These are phyloP conservation scores for Drosophila leonis DNA, from an alignment of 2,888 invertebrate genomes.

Conservation along the genomic window DNA sequence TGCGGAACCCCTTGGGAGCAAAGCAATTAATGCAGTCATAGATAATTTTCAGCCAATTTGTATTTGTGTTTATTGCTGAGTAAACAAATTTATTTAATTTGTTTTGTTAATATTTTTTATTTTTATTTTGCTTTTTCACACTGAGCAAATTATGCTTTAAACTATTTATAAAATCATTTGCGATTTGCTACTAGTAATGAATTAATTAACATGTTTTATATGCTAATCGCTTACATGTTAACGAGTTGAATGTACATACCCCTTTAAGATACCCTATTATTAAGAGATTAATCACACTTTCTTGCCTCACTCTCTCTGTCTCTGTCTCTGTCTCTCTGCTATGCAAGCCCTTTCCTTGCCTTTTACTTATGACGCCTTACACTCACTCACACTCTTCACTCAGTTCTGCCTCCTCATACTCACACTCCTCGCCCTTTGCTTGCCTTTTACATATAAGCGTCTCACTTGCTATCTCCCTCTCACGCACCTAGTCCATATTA, in stretches of 20 bases:
- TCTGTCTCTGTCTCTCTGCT: not conserved
- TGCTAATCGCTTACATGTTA: constrained; percentile 2
- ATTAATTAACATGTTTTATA: constrained; percentile 17
- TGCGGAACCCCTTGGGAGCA: not conserved
- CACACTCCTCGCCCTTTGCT: no score
- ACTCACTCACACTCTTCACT: no score
- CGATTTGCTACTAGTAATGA: constrained; percentile 11
- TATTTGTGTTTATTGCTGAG: constrained; percentile 2
- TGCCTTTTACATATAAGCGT: not conserved
- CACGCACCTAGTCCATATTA: constrained; percentile 6
- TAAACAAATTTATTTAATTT: constrained; percentile 7
- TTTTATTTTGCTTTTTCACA: constrained; percentile 1
- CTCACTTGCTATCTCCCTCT: constrained; percentile 5
- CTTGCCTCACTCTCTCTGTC: not conserved
- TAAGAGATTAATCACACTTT: constrained; percentile 6
- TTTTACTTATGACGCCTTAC: not conserved
- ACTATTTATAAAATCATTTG: not conserved
- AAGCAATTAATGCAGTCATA: not conserved
- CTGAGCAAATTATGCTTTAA: not conserved
- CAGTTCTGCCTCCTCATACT: not conserved
- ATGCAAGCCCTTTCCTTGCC: not conserved
- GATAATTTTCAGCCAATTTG: constrained; percentile 12
- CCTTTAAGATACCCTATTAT: not conserved
- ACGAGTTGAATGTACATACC: not conserved
- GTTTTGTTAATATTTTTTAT: no score